phyloP scores from a whole-genome alignment of 2,888 invertebrate species.

The Calliphora vomitoria region DNA sequence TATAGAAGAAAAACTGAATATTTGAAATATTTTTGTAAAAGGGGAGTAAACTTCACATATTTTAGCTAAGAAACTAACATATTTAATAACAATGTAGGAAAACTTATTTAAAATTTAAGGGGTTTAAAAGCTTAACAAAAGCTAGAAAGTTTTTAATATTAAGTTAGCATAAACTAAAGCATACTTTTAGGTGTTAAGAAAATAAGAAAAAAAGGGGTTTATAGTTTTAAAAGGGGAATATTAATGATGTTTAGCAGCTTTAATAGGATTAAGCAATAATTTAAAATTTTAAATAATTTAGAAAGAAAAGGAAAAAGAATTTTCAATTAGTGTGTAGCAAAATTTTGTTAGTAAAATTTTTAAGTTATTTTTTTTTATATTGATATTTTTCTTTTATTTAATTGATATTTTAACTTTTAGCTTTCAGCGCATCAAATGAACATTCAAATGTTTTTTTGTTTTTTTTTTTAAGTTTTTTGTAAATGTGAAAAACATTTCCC shows the following conservation, averaged over 20 bases:
- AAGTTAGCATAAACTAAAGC: slow-evolving; percentile 37
- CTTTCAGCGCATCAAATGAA: slow-evolving; percentile 19
- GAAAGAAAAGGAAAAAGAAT: no score
- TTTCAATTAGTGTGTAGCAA: no score
- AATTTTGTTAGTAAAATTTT: not conserved
- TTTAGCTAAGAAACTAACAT: not conserved
- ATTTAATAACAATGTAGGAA: not conserved
- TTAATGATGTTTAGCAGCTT: not conserved
- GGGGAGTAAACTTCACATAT: not conserved
- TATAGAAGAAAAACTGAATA: not conserved
- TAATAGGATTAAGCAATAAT: not conserved
- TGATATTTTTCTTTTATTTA: not conserved
- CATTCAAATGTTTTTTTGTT: slow-evolving; percentile 2
- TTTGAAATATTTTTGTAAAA: not conserved
- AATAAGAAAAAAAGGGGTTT: not conserved
- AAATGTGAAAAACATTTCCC: slow-evolving; percentile 63
- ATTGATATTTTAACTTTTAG: slow-evolving; percentile 48
- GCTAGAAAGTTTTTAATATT: not conserved
- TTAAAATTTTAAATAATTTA: not conserved
- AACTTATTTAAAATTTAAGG: not conserved
- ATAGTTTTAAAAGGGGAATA: not conserved
- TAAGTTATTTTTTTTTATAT: not conserved
- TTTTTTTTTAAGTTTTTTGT: slow-evolving; percentile 36
- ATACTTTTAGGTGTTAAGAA: slow-evolving; percentile 39
- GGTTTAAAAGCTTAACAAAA: slow-evolving; percentile 21